phyloP scores from a whole-genome alignment of 2,797 vertebrate species.

The Lycodopsis pacificus region DNA sequence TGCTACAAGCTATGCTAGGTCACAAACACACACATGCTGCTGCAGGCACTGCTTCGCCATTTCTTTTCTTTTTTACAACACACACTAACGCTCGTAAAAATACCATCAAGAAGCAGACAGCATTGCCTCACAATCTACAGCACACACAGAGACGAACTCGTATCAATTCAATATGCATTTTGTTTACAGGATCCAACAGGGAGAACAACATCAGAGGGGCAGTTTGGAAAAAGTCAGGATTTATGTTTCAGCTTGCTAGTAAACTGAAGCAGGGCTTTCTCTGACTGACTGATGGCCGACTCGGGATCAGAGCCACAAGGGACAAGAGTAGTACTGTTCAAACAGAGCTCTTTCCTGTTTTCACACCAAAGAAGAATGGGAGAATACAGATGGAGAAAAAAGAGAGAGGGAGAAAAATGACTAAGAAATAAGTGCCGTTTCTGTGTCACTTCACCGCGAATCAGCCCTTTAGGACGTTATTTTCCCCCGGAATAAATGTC shows the following conservation, averaged over 20 bases:
- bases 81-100: constrained; percentile 65
- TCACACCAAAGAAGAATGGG: constrained; percentile 65
- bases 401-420: constrained; percentile 12
- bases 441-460: constrained; percentile 28
- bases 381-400: constrained; percentile 39
- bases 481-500: neutral
- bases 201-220: constrained; percentile 3
- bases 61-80: constrained; percentile 33
- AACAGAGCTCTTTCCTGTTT: constrained; percentile 75
- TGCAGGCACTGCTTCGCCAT: constrained; percentile 7
- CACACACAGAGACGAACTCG: constrained; percentile 3
- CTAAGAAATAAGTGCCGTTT: constrained; percentile 12
- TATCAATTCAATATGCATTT: constrained; percentile 19
- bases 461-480: neutral
- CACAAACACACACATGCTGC: constrained; percentile 31
- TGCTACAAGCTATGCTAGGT: constrained; percentile 39
- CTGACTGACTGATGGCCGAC: constrained; percentile 59
- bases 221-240: constrained; percentile 7
- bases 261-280: constrained; percentile 38
- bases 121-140: constrained; percentile 47
- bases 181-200: constrained; percentile 1
- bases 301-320: constrained; percentile 67
- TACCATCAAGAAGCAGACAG: constrained; percentile 56
- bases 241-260: constrained; percentile 7
- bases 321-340: constrained; percentile 79